These are phyloP conservation scores for Catharus minimus DNA, from an alignment of 2,113 vertebrate species.

Conservation along the genomic window DNA sequence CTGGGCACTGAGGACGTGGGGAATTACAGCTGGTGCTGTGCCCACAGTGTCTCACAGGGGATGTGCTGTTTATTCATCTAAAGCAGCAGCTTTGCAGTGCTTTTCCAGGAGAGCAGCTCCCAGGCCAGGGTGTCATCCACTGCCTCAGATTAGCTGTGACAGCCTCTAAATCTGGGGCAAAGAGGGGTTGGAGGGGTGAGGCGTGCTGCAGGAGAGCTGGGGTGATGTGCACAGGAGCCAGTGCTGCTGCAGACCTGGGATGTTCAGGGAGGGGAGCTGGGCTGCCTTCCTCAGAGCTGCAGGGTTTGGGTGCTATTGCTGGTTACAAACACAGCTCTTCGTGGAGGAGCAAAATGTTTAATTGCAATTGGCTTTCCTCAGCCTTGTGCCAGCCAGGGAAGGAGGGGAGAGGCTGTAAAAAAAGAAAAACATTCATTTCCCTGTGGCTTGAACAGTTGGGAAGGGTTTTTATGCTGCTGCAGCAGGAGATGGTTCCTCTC, in stretches of 20 bases:
- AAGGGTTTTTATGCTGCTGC: background rate
- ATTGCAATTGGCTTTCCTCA: constrained; percentile 12
- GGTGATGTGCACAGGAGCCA: background rate
- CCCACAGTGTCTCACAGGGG: constrained; percentile 21
- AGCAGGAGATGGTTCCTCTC: background rate
- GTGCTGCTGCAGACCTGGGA: background rate
- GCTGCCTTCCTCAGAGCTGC: constrained; percentile 34
- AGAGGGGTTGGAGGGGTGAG: background rate
- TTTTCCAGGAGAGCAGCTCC: constrained; percentile 27
- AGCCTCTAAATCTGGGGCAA: constrained; percentile 40
- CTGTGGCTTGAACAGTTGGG: background rate
- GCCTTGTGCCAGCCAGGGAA: background rate
- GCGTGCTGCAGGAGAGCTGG: background rate
- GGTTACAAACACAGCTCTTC: background rate
- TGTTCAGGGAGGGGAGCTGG: background rate
- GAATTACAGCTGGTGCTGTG: constrained; percentile 44
- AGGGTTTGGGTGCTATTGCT: background rate
- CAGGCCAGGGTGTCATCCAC: background rate
- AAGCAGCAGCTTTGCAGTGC: constrained; percentile 31
- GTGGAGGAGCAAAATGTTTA: background rate
- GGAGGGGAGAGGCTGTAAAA: constrained; percentile 1
- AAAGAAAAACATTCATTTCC: background rate
- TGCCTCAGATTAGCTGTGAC: background rate
- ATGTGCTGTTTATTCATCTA: constrained; percentile 39
- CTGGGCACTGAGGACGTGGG: constrained; percentile 59